Base-by-base conservation (phyloP, 2,888 invertebrate species). In the Drosophila quasianomalipes region DNA sequence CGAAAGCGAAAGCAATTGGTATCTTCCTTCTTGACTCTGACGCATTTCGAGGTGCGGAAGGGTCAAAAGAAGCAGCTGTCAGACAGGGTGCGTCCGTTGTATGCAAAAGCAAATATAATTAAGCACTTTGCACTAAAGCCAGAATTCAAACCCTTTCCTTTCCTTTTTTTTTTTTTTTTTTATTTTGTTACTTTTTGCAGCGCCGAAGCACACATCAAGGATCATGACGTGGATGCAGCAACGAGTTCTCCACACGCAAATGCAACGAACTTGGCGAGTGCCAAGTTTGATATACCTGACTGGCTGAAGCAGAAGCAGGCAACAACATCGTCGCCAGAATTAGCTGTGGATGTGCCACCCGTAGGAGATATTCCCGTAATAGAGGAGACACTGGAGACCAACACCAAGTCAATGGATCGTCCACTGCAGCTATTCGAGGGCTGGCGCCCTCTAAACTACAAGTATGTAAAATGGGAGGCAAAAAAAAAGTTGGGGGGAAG, bases 371-470 rank as follows among this genome's bases (percentile, higher is more conserved):
- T 92, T 79, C 81, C 89, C 47, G 70, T 66, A 9, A 33, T 41
- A 16, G 65, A 84, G 70, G 88, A 90, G 54, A 66, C 83, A 30
- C 79, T 87, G 51, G 88, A 89, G 22, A 78, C 79, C 67, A 74
- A 63, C 57, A 79, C 76, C 47, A 92, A 92, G 80, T 83, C 89
- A 26, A 74, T 77, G 62, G 90, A 92, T 71, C 92, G 91, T 14
- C 85, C 89, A 30, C 76, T 93, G 7, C 89, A 92, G 52, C 83
- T 93, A 4, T 91, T 86, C 63, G 93, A 94, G 59, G 93, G 93
- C 65, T 94, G 93, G 93, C 90, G 82, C 51, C 93, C 93, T 44
- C 78, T 90, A 14, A 85, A 92, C 69, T 94, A 94, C 80, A 92
- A 85, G 93, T 93, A 89, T 92, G 93, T 91, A 26, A 47, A 26